Evolutionary conservation across 2,113 vertebrate genomes (phyloP), one percentile per base, ranked within the genome.

Genomic region (Urocolius indicus): DNA sequence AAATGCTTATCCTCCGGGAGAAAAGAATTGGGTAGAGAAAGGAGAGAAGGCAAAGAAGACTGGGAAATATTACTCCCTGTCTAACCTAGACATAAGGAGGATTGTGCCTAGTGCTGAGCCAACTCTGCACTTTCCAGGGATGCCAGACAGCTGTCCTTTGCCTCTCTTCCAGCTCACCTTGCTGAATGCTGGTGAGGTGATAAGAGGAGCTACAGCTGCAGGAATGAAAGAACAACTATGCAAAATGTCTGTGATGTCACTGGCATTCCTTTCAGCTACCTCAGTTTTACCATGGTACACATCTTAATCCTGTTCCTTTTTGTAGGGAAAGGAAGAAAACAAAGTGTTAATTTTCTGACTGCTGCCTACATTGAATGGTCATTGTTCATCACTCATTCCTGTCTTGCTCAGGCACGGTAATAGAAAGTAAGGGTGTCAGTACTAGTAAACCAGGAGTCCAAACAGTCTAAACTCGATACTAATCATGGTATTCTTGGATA

Each of bases 1-100:
- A 66, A 59, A 65, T 57, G 41, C 59, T 68, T 58, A 55, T 97
- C 43, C 54, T 95, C 61, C 87, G 55, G n/a, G 86, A 86, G 71
- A 62, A 71, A 43, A 66, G 9, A 71, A 26, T 20, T 77, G 72
- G 29, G 48, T 54, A 36, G 59, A 81, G 55, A 48, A 90, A 85
- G 36, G 54, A 75, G 26, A 22, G 52, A 63, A 68, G 71, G 29
- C 48, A 55, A 16, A 12, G 48, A 69, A 57, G 63, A 34, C 45
- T 72, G 51, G n/a, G 29, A 82, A 84, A 38, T 38, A 6, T 75
- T 62, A 13, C 7, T 91, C 62, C 48, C 30, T 68, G 24, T 82
- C 23, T 76, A 87, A 36, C 32, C 41, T 32, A 80, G 36, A n/a
- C 13, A 7, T 55, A 55, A 63, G 52, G 34, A 76, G 27, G 29